Percentiles rank a stretch among this genome's conserved stretches.
Conservation (phyloP, 1,140 invertebrate genomes). For the Achroia grisella region DNA sequence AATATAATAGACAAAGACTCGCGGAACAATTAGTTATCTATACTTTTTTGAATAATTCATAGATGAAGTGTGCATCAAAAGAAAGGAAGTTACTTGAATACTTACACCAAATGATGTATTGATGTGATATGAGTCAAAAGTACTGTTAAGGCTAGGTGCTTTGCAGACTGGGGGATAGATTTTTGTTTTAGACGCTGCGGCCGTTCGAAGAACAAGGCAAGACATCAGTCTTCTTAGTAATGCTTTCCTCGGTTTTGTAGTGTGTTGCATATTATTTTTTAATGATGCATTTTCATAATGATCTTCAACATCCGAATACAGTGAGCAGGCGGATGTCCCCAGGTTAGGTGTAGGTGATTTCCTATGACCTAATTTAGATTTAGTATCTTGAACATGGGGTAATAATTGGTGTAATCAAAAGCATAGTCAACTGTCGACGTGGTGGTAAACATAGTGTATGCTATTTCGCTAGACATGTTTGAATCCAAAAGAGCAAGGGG, state of each 20-base stretch:
- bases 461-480: too few relatives aligned
- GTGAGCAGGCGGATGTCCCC: constrained; percentile 40
- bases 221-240: constrained; percentile 46
- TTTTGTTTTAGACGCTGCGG: constrained; percentile 24
- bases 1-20: too few relatives aligned
- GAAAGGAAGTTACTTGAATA: background rate
- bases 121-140: constrained; percentile 49
- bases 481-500: too few relatives aligned
- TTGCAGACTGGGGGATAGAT: constrained; percentile 6
- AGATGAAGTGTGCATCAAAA: too few relatives aligned
- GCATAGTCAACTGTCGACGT: too few relatives aligned
- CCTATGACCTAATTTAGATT: constrained; percentile 33
- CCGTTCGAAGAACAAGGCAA: constrained; percentile 40
- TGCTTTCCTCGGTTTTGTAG: constrained; percentile 35
- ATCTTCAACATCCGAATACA: constrained; percentile 19
- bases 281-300: constrained; percentile 9
- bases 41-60: too few relatives aligned
- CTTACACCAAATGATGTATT: constrained; percentile 52
- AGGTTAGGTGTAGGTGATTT: constrained; percentile 47
- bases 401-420: too few relatives aligned
- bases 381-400: too few relatives aligned
- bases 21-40: too few relatives aligned
- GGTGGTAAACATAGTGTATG: too few relatives aligned
- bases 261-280: constrained; percentile 8
- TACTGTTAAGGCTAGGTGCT: constrained; percentile 22